Conservation (phyloP, 2,888 invertebrate genomes). For the Sesamia inferens region DNA sequence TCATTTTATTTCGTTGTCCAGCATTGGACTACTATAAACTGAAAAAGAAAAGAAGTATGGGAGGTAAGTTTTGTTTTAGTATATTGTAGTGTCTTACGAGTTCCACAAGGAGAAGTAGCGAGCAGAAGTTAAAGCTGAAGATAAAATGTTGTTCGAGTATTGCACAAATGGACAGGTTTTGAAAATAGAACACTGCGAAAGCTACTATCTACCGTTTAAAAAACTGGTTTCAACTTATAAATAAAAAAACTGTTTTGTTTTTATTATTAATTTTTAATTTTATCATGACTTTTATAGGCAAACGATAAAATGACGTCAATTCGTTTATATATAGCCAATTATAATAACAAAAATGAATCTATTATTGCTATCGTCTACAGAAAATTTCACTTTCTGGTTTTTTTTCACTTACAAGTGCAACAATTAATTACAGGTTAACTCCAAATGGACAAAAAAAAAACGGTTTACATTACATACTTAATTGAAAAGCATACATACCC, state of each 20-base stretch:
- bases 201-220: conserved; percentile 15
- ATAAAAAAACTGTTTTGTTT: conserved; percentile 7
- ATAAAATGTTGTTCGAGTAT: neutral
- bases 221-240: conserved; percentile 21
- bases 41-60: neutral
- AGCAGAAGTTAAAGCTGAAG: neutral
- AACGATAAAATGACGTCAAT: neutral
- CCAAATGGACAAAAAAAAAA: no score
- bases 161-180: conserved; percentile 23
- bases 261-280: neutral
- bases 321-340: neutral
- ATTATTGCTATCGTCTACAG: no score
- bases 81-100: neutral
- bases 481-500: no score
- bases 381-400: no score
- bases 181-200: conserved; percentile 25
- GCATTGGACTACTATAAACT: no score
- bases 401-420: no score
- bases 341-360: no score
- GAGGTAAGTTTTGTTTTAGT: neutral
- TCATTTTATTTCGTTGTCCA: no score
- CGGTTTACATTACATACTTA: no score
- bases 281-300: neutral
- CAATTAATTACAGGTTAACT: no score
- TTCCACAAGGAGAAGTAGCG: neutral